A percentile compares a stretch with the other conserved stretches of the same genome.
phyloP scores from a whole-genome alignment of 2,797 vertebrate genomes.

The Eleutherodactylus coqui region DNA sequence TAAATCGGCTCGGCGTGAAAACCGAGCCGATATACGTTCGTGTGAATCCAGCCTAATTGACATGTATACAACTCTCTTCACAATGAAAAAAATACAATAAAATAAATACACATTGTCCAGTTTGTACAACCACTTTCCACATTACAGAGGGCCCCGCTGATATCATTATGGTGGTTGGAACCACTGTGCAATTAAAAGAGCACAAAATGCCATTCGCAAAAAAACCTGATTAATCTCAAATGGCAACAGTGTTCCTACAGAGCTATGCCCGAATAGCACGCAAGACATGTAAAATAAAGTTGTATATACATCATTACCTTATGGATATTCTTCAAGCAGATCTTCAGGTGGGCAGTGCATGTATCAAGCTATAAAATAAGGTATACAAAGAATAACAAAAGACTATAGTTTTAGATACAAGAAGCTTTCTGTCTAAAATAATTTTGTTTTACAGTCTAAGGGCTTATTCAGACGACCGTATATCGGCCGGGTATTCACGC shows the following conservation, averaged over 20 bases:
- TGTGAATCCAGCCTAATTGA: too few relatives aligned
- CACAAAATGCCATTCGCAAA: background rate
- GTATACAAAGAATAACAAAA: background rate
- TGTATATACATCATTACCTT: conserved; percentile 55
- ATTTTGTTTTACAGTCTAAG: too few relatives aligned
- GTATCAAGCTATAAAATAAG: conserved; percentile 52
- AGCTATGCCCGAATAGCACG: background rate
- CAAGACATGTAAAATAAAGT: background rate
- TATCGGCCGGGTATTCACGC: too few relatives aligned
- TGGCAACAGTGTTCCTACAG: background rate
- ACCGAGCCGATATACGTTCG: too few relatives aligned
- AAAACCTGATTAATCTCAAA: background rate
- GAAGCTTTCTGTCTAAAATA: too few relatives aligned
- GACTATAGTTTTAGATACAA: background rate
- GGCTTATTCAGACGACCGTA: too few relatives aligned
- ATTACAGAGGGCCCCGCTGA: too few relatives aligned
- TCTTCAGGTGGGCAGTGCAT: conserved; percentile 39
- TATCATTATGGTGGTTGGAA: too few relatives aligned
- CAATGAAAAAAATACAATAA: background rate
- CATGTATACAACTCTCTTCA: too few relatives aligned
- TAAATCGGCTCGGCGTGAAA: too few relatives aligned
- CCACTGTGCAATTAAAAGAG: background rate
- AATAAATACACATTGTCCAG: too few relatives aligned
- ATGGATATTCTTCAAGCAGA: conserved; percentile 59
- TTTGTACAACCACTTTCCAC: too few relatives aligned